phyloP scores from a whole-genome alignment of 2,888 invertebrate genomes.

The Noctua fimbriata region DNA sequence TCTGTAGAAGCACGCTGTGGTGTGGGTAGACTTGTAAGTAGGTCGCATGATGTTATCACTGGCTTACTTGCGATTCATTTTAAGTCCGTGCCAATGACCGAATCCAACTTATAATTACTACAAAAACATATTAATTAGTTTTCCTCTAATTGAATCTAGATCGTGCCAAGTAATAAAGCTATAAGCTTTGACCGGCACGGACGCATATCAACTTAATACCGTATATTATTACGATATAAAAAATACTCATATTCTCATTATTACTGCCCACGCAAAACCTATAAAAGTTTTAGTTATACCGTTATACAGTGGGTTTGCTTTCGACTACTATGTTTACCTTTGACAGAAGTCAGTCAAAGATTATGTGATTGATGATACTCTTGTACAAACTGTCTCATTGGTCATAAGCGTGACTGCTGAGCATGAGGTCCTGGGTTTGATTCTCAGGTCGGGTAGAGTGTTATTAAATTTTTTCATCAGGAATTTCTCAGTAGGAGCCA shows the following conservation, averaged over 20 bases:
- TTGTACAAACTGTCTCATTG: not conserved
- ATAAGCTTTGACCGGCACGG: not conserved
- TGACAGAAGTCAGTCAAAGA: not conserved
- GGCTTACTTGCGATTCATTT: no score
- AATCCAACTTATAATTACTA: not conserved
- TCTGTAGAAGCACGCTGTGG: no score
- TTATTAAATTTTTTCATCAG: not conserved
- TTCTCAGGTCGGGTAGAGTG: not conserved
- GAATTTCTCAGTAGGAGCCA: not conserved
- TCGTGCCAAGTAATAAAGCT: not conserved
- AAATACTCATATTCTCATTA: slow-evolving; percentile 32
- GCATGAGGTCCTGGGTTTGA: not conserved
- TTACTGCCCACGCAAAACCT: slow-evolving; percentile 3
- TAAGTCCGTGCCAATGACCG: no score
- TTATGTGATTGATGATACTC: not conserved
- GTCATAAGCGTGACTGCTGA: not conserved
- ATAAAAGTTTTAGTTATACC: slow-evolving; percentile 9
- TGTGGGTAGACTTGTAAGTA: no score
- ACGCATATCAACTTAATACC: slow-evolving; percentile 24
- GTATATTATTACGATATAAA: slow-evolving; percentile 26
- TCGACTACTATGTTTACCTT: not conserved
- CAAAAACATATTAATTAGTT: not conserved
- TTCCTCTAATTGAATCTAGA: slow-evolving; percentile 10
- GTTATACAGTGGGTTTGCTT: not conserved
- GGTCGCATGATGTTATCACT: no score